These are phyloP conservation scores for Tympanuchus pallidicinctus DNA, from an alignment of 2,113 vertebrate species.

Conservation along the genomic window DNA sequence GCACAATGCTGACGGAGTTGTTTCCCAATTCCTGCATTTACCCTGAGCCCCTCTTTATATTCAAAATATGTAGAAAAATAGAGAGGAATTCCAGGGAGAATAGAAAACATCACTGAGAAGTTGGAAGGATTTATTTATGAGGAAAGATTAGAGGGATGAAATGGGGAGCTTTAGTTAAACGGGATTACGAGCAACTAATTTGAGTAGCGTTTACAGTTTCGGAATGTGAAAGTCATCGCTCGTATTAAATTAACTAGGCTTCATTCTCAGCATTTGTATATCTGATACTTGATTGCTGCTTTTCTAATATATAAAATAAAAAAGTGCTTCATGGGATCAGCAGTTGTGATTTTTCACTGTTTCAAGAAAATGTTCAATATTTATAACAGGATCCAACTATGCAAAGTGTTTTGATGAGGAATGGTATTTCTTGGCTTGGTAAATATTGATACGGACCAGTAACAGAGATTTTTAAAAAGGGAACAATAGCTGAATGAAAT, in stretches of 20 bases:
- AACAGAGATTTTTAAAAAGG: constrained; percentile 42
- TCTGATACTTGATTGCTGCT: neutral
- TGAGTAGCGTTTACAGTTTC: neutral
- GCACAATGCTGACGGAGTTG: constrained; percentile 6
- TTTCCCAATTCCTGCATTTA: constrained; percentile 40
- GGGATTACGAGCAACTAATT: constrained; percentile 52
- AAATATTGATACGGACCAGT: constrained; percentile 58
- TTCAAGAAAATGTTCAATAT: neutral
- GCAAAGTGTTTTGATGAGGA: neutral
- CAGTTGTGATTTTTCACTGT: neutral
- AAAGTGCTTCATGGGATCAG: neutral
- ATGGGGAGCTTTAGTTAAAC: constrained; percentile 41
- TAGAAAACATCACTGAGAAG: constrained; percentile 63
- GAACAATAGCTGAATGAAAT: neutral
- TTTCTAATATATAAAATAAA: neutral
- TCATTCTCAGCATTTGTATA: neutral
- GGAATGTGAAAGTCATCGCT: neutral
- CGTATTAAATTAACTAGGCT: neutral
- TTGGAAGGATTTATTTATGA: constrained; percentile 62
- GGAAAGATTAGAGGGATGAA: constrained; percentile 50
- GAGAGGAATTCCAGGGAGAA: constrained; percentile 58
- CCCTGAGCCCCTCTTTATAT: constrained; percentile 46
- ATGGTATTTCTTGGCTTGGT: constrained; percentile 36
- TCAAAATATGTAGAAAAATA: constrained; percentile 62
- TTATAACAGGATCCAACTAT: neutral